phyloP scores from a whole-genome alignment of 1,140 invertebrate genomes.

The Pogonus chalceus region DNA sequence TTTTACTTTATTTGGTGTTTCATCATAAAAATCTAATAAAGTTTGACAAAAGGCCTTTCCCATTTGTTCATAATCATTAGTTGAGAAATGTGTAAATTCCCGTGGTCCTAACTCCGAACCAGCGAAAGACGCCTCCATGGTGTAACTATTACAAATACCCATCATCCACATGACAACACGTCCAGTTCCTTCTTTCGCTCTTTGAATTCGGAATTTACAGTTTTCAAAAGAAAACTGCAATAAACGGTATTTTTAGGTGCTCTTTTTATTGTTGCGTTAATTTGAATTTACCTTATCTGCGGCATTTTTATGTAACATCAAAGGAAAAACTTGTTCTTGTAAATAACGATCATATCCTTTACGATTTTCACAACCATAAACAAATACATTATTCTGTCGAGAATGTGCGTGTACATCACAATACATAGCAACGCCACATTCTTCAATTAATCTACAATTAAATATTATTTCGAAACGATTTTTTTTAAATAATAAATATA shows the following conservation, averaged over 20 bases:
- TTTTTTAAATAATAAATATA: background rate
- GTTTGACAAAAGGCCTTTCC: slow-evolving; percentile 88
- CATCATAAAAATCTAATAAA: slow-evolving; percentile 80
- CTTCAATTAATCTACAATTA: slow-evolving; percentile 64
- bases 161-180: slow-evolving; percentile 89
- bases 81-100: slow-evolving; percentile 77
- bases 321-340: slow-evolving; percentile 81
- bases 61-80: slow-evolving; percentile 69
- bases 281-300: slow-evolving; percentile 66
- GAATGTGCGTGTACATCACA: slow-evolving; percentile 95
- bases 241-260: slow-evolving; percentile 10
- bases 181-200: slow-evolving; percentile 86
- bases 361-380: slow-evolving; percentile 90
- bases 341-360: slow-evolving; percentile 63
- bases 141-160: slow-evolving; percentile 88
- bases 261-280: background rate
- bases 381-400: slow-evolving; percentile 87
- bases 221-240: slow-evolving; percentile 85
- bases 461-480: background rate
- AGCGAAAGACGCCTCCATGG: slow-evolving; percentile 88
- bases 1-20: slow-evolving; percentile 69
- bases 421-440: slow-evolving; percentile 85
- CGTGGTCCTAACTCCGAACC: slow-evolving; percentile 72
- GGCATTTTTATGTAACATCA: slow-evolving; percentile 87
- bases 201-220: slow-evolving; percentile 88